phyloP scores from a whole-genome alignment of 2,113 vertebrate species.

The Mesembrinibis cayennensis region DNA sequence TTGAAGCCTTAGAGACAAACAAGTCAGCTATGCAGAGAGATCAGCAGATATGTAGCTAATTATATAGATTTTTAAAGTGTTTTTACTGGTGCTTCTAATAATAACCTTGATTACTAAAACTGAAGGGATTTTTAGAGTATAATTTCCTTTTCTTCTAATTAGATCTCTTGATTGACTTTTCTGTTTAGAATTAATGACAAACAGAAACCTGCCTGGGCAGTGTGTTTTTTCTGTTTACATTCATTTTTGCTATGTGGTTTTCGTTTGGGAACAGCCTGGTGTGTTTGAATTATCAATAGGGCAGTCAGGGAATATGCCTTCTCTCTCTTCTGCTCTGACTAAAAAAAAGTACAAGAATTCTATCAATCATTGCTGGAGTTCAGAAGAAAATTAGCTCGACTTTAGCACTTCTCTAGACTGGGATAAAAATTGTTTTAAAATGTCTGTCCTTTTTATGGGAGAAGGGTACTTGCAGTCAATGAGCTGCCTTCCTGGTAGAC shows the following conservation, averaged over 20 bases:
- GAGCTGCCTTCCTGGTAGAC: not conserved
- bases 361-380: accelerated
- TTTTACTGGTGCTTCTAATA: constrained; percentile 51
- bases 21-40: constrained; percentile 13
- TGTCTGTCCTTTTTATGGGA: not conserved
- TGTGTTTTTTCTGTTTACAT: constrained; percentile 38
- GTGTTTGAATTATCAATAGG: not conserved
- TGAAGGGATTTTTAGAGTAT: constrained; percentile 36
- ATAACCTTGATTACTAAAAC: constrained; percentile 44
- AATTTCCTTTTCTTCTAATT: constrained; percentile 60
- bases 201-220: constrained; percentile 42
- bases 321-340: not conserved
- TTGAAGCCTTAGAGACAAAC: constrained; percentile 32
- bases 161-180: constrained; percentile 46
- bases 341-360: not conserved
- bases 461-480: not conserved
- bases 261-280: not conserved
- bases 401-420: not conserved
- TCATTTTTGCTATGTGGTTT: constrained; percentile 35
- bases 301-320: not conserved
- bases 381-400: not conserved
- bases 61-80: constrained; percentile 10
- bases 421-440: not conserved
- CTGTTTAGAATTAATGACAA: constrained; percentile 32
- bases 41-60: constrained; percentile 34